Conservation (phyloP, 2,113 vertebrate species). For the Calyptomena viridis region DNA sequence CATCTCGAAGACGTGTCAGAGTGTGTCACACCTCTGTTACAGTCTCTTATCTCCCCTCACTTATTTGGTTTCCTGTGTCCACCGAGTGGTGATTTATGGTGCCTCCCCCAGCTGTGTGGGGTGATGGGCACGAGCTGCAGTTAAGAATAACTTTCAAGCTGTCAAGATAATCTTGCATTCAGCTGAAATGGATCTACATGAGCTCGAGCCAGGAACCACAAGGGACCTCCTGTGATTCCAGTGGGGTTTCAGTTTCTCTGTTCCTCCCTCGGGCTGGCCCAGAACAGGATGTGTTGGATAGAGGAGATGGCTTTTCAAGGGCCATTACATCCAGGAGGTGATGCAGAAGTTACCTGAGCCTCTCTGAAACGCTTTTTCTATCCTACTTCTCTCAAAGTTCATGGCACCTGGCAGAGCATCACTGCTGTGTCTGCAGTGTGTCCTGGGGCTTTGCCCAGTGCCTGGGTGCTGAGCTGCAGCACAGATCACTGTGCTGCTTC, state of each 20-base stretch:
- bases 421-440: background rate
- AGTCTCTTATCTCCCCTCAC: background rate
- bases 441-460: background rate
- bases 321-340: background rate
- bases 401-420: background rate
- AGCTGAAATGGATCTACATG: slow-evolving; percentile 28
- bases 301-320: background rate
- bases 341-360: background rate
- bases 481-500: background rate
- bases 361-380: background rate
- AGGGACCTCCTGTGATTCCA: slow-evolving; percentile 22
- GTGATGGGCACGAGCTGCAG: background rate
- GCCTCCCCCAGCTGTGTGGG: background rate
- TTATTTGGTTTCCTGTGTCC: slow-evolving; percentile 22
- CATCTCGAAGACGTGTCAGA: background rate
- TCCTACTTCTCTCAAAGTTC: background rate
- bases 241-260: slow-evolving; percentile 27
- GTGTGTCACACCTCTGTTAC: background rate
- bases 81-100: background rate
- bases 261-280: background rate
- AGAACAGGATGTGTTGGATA: background rate
- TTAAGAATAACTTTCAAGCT: slow-evolving; percentile 15
- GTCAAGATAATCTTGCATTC: slow-evolving; percentile 46
- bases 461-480: too few species aligned
- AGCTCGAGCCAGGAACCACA: slow-evolving; percentile 37